Evolutionary conservation across 2,888 invertebrate species (phyloP), one percentile per base, ranked within the genome.

Genomic region (Pharmacophagus antenor): DNA sequence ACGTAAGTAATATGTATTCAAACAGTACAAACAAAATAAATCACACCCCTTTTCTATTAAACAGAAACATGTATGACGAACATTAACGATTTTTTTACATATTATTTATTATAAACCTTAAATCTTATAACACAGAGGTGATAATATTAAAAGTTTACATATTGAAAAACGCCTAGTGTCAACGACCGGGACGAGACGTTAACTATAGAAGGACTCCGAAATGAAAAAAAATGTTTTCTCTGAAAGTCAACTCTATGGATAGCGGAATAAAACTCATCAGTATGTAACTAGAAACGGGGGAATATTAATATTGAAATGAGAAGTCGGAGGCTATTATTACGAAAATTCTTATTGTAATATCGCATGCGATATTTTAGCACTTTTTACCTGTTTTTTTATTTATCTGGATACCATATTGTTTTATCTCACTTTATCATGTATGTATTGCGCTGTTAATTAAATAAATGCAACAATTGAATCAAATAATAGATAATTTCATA

Each of bases 291-390:
- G 68, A 66, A 73, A 74, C 73, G 71, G 70, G 66, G 69, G 74
- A 77, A 81, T 82, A 85, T 85, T 84, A 84, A 85, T 85, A 85
- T 83, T 74, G 78, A 73, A 84, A 84, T 83, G 82, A 80, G 75
- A 76, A 69, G 66, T 50, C 63, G 62, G 50, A 58, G 59, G n/a
- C 66, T 59, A 54, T 49, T 76, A 82, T 80, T 77, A 67, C 70
- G 62, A 62, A 67, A 69, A 61, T 65, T 62, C 41, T 64, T 69
- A 72, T 72, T 72, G 70, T 61, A 54, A 44, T 62, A 64, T 55
- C 55, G 59, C 56, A 62, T 54, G 66, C 70, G 76, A 73, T 64
- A 74, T 63, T 61, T 67, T 59, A 67, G 65, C 52, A 56, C 51
- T 55, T 57, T 65, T 41, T 37, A 15, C 10, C 10, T 5, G 37